Base-by-base conservation (phyloP, 1,140 invertebrate genomes). In the Aleiodes sp. region DNA sequence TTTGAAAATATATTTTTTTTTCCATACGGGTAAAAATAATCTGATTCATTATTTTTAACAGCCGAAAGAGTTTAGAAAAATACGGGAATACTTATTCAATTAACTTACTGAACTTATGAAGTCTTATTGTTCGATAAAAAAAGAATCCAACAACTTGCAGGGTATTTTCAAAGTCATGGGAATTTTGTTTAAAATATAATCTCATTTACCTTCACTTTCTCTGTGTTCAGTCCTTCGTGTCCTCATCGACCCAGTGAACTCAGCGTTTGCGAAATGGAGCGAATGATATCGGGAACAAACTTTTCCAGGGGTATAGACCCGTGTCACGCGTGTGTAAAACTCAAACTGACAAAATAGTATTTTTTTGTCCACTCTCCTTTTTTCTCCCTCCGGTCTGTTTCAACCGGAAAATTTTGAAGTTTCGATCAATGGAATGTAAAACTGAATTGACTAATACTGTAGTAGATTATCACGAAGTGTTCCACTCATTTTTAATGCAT, bases 211-310 rank as follows among this genome's bases (percentile, higher is more conserved):
- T 29, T 16, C 24, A 62, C 10, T 14, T 16, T 33, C 21, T 21
- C 8, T 52, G 16, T 24, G 7, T 26, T 63, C 46, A 14, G 41
- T 65, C 29, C 43, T 33, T 59, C 46, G 59, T 31, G 24, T 14
- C 26, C 43, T 65, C 64, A 65, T 65, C 46, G 43, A 65, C 43
- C 43, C 28, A 65, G n/a, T 65, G 43, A 65, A 46, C 41, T 56
- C 41, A 57, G 41, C 28, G 35, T 41, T 41, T 37, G 61, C 61
- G 52, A 66, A 66, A 57, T 66, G 46, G 46, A 43, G 65, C 63
- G 63, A 65, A 29, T 65, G 33, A 57, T 66, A 66, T 24, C 46
- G 29, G 46, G 24, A 66, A 16, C 8, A 52, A 66, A 35, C 16
- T 66, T 66, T 59, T 37, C 33, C n/a, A n/a, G 19, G 31, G 26